These are phyloP conservation scores for Phylloscopus trochilus DNA, from an alignment of 2,113 vertebrate species.

Conservation along the genomic window DNA sequence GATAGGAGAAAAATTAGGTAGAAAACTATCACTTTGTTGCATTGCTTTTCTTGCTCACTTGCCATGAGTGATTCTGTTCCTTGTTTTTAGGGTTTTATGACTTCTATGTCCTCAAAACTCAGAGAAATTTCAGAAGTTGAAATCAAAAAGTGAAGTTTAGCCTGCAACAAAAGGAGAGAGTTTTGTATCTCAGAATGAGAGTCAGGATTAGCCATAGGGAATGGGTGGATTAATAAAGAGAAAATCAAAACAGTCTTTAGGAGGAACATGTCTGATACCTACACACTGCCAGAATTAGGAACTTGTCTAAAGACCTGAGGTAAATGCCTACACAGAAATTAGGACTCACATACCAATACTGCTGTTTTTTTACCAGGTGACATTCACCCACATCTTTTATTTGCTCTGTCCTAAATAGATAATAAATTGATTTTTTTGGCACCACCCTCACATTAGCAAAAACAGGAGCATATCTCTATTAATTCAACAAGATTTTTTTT, in stretches of 20 bases:
- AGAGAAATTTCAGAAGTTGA: background rate
- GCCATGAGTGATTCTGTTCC: background rate
- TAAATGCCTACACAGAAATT: background rate
- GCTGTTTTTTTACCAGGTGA: background rate
- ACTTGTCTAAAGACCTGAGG: background rate
- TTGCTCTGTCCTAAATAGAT: background rate
- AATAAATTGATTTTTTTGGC: background rate
- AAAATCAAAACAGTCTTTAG: background rate
- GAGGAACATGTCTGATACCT: background rate
- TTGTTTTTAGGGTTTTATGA: background rate
- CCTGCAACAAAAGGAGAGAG: background rate
- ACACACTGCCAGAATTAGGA: background rate
- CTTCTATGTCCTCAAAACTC: background rate
- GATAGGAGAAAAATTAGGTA: background rate
- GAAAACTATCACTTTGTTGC: background rate
- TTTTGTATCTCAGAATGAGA: background rate
- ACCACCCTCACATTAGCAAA: background rate
- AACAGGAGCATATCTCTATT: background rate
- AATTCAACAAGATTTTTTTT: background rate
- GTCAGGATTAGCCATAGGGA: background rate
- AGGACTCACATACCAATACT: background rate
- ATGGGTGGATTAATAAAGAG: background rate
- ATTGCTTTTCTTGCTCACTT: background rate
- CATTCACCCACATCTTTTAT: background rate
- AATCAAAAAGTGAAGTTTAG: background rate